Percentiles rank a stretch among this genome's conserved stretches.
Conservation (phyloP, 2,113 vertebrate species). For the Ptilorrhoa leucosticta region DNA sequence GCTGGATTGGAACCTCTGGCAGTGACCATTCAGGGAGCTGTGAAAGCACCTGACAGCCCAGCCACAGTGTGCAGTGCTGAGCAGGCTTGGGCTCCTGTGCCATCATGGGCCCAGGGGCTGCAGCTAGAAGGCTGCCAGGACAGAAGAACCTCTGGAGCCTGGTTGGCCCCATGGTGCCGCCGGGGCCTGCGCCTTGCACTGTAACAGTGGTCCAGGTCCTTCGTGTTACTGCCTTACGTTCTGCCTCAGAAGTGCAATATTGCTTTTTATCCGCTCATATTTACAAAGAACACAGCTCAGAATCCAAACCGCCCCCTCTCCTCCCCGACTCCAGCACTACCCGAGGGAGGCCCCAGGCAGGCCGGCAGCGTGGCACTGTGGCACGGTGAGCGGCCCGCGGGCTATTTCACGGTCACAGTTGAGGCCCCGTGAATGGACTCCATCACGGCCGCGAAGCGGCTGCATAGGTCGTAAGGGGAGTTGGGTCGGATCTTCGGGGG, state of each 20-base stretch:
- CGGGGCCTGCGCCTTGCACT: not conserved
- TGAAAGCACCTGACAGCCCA: not conserved
- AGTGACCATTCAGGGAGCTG: not conserved
- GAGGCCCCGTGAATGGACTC: slow-evolving; percentile 89
- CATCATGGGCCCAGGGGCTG: not conserved
- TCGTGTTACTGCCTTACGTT: not conserved
- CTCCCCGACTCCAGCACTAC: accelerated
- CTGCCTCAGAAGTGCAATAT: slow-evolving; percentile 22
- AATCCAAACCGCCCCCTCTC: not conserved
- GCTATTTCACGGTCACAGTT: slow-evolving; percentile 79
- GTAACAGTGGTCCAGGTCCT: not conserved
- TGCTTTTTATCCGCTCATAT: not conserved
- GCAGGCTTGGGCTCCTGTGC: not conserved
- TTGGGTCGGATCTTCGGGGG: slow-evolving; percentile 89
- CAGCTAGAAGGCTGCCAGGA: not conserved
- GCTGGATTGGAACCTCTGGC: not conserved
- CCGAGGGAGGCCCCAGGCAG: not conserved
- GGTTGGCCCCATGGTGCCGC: not conserved
- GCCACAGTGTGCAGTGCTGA: not conserved
- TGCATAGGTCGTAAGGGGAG: slow-evolving; percentile 91
- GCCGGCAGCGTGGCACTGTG: not conserved
- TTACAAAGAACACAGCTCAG: not conserved
- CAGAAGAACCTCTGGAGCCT: not conserved
- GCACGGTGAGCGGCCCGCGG: accelerated
- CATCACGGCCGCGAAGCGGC: slow-evolving; percentile 91